Evolutionary conservation across 2,113 vertebrate species (phyloP).

Genomic region (Mixornis gularis): DNA sequence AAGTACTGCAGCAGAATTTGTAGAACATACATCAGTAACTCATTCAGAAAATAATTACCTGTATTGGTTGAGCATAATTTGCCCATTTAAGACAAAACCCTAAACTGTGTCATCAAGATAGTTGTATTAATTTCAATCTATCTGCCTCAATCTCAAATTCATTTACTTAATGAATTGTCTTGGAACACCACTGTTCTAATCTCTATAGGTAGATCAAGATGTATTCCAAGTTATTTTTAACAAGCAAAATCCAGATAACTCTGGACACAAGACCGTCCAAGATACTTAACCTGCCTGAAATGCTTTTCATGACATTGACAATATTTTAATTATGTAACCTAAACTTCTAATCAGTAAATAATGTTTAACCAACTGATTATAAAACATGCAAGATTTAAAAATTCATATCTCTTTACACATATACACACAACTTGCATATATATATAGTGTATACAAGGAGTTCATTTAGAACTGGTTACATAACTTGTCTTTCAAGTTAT

Average conservation of each 20-base stretch:
- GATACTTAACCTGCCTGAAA: not conserved
- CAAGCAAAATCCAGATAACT: not conserved
- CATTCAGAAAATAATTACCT: not conserved
- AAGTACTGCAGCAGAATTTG: conserved; percentile 32
- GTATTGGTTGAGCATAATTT: not conserved
- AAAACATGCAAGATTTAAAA: not conserved
- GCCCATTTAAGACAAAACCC: not conserved
- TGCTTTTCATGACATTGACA: not conserved
- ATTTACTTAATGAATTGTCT: not conserved
- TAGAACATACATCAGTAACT: conserved; percentile 16
- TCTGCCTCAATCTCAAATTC: not conserved
- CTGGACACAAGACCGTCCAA: not conserved
- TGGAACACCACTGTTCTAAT: not conserved
- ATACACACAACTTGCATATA: not conserved
- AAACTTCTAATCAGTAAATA: not conserved
- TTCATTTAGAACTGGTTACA: not conserved
- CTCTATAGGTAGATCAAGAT: not conserved
- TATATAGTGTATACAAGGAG: not conserved
- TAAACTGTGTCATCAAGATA: not conserved
- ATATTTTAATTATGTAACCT: not conserved
- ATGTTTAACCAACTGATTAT: not conserved
- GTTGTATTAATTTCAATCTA: not conserved
- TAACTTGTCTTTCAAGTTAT: not conserved
- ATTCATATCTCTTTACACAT: not conserved
- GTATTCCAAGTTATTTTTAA: not conserved